Evolutionary conservation across 1,140 invertebrate species (phyloP), one percentile per base, ranked within the genome.

Genomic region (Daktulosphaira vitifoliae): DNA sequence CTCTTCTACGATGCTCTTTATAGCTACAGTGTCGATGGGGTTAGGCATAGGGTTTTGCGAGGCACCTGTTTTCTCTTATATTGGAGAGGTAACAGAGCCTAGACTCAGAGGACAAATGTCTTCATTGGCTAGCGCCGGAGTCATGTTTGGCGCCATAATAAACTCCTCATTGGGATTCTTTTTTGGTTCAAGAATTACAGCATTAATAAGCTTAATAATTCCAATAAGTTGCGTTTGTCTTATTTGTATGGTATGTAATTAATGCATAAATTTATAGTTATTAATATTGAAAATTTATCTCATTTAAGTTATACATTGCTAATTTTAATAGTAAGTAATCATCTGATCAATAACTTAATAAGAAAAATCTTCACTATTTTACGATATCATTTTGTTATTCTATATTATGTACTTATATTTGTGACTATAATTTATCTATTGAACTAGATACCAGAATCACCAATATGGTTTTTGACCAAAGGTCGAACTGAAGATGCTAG

Each of bases 381-480:
- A n/a, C n/a, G n/a, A n/a, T n/a, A n/a, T n/a, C n/a, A n/a, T n/a
- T n/a, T n/a, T n/a, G n/a, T n/a, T n/a, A n/a, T n/a, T n/a, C n/a
- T n/a, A n/a, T n/a, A n/a, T n/a, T n/a, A n/a, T n/a, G n/a, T n/a
- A n/a, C n/a, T n/a, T n/a, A n/a, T n/a, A n/a, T n/a, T n/a, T n/a
- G n/a, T n/a, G n/a, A n/a, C n/a, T n/a, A n/a, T n/a, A n/a, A n/a
- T n/a, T n/a, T n/a, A n/a, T n/a, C n/a, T n/a, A n/a, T n/a, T n/a
- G n/a, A n/a, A n/a, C 2, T 54, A 80, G 79, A 73, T 84, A 6
- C 84, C 84, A 11, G 84, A 86, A 74, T 82, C 82, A 4, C 84
- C 85, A 37, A 74, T 83, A 7, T 86, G 83, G 82, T 72, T 82
- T 4, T 67, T 81, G 46, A 75, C 76, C 15, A 76, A 77, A 70